Conservation (phyloP, 2,797 vertebrate genomes). For the Eremophila alpestris region DNA sequence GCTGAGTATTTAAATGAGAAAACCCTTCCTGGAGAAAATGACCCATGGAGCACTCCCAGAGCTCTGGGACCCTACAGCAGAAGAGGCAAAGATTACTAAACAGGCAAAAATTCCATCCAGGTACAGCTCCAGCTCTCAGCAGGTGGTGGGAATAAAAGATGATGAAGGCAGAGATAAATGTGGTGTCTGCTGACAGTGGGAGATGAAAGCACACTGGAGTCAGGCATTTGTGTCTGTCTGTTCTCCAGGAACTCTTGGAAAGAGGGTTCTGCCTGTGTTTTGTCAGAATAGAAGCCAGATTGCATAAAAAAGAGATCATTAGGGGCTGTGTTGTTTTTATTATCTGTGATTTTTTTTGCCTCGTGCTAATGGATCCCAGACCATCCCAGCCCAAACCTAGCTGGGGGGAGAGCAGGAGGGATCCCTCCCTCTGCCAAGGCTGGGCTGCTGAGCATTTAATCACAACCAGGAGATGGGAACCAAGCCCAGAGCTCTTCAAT, state of each 20-base stretch:
- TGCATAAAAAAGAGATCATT: constrained; percentile 27
- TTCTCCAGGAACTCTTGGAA: constrained; percentile 17
- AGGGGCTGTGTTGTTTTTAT: constrained; percentile 13
- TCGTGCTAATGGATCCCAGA: constrained; percentile 31
- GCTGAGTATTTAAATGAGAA: background rate
- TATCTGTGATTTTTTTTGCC: constrained; percentile 34
- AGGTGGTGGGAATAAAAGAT: constrained; percentile 11
- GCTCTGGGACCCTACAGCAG: background rate
- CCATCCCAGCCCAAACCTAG: background rate
- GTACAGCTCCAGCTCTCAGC: background rate
- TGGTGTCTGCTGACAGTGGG: background rate
- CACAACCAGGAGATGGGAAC: constrained; percentile 44
- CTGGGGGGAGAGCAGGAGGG: background rate
- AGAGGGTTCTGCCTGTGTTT: constrained; percentile 6
- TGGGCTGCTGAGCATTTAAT: constrained; percentile 38
- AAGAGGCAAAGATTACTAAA: background rate
- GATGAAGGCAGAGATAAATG: constrained; percentile 15
- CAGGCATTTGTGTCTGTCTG: background rate
- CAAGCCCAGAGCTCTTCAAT: background rate
- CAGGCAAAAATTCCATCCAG: background rate
- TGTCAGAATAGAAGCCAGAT: constrained; percentile 31
- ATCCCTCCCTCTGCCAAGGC: background rate
- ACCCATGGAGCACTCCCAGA: background rate
- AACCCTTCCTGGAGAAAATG: background rate
- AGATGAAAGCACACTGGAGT: constrained; percentile 7